Conservation (phyloP, 2,888 invertebrate species). For the Imbricaverruca yamaguchii region DNA sequence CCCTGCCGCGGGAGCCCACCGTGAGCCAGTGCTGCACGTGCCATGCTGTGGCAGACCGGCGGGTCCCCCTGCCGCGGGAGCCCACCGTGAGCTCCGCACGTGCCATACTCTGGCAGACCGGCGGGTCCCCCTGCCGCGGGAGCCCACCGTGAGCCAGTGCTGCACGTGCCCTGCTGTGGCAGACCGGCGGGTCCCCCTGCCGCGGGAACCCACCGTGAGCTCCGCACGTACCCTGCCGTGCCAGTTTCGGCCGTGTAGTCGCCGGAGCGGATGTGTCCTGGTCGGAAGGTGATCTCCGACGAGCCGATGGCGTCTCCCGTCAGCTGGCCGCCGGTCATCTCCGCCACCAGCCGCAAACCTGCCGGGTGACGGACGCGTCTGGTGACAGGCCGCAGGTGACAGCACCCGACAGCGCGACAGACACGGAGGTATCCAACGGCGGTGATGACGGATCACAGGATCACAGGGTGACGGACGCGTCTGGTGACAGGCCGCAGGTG, state of each 20-base stretch:
- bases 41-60: too few species aligned
- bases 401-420: too few species aligned
- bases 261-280: conserved; percentile 52
- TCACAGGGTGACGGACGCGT: not conserved
- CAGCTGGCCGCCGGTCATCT: conserved; percentile 64
- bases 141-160: not conserved
- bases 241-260: conserved; percentile 61
- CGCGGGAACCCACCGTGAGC: not conserved
- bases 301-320: conserved; percentile 66
- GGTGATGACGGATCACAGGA: conserved; percentile 14
- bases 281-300: conserved; percentile 64
- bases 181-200: conserved; percentile 36
- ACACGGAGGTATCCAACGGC: too few species aligned
- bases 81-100: too few species aligned
- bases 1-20: too few species aligned
- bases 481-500: conserved; percentile 29
- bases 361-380: conserved; percentile 28
- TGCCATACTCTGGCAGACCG: too few species aligned
- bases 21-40: too few species aligned
- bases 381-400: conserved; percentile 29
- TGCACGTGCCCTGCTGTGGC: conserved; percentile 51
- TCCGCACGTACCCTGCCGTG: conserved; percentile 64
- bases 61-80: too few species aligned
- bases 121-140: too few species aligned
- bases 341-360: conserved; percentile 64